Percentiles rank a stretch among this genome's conserved stretches.
These are phyloP conservation scores for Xestia xanthographa DNA, from an alignment of 2,888 invertebrate genomes.

Conservation along the genomic window DNA sequence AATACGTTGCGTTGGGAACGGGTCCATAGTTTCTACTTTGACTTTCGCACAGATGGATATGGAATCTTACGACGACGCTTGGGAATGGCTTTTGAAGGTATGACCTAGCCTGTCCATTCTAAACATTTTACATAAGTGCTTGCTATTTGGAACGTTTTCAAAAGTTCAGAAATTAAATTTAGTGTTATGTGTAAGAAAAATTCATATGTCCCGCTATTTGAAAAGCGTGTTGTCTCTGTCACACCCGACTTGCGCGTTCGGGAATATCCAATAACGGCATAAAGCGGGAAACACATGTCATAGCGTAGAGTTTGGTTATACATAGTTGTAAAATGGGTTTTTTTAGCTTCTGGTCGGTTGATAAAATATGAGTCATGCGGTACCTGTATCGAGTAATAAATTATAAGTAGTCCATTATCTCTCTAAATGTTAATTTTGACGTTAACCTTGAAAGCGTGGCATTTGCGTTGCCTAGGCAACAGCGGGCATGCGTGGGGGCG, in stretches of 20 bases:
- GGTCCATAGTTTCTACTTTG: slow-evolving; percentile 54
- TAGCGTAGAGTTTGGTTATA: slow-evolving; percentile 47
- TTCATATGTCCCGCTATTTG: slow-evolving; percentile 41
- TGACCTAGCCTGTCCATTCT: slow-evolving; percentile 33
- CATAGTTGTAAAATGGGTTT: slow-evolving; percentile 26
- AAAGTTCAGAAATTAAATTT: slow-evolving; percentile 52
- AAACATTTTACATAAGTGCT: slow-evolving; percentile 43
- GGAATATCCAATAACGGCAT: slow-evolving; percentile 57
- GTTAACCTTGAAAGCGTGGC: slow-evolving; percentile 54
- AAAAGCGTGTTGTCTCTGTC: slow-evolving; percentile 48
- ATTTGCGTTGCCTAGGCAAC: slow-evolving; percentile 70
- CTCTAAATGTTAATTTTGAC: slow-evolving; percentile 46
- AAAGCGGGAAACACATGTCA: slow-evolving; percentile 65
- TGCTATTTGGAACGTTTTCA: slow-evolving; percentile 61
- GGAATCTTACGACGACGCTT: slow-evolving; percentile 79
- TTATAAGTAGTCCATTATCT: slow-evolving; percentile 31
- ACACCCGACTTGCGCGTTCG: slow-evolving; percentile 24
- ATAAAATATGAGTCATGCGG: slow-evolving; percentile 42
- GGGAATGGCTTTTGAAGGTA: slow-evolving; percentile 83
- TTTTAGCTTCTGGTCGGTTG: slow-evolving; percentile 12
- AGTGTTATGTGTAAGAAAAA: slow-evolving; percentile 33
- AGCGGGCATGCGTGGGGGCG: slow-evolving; percentile 47
- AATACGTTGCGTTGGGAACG: slow-evolving; percentile 67
- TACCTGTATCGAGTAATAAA: slow-evolving; percentile 30
- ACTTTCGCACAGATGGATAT: slow-evolving; percentile 72